These are phyloP conservation scores for Campaea margaritaria DNA, from an alignment of 2,888 invertebrate species.

Conservation along the genomic window DNA sequence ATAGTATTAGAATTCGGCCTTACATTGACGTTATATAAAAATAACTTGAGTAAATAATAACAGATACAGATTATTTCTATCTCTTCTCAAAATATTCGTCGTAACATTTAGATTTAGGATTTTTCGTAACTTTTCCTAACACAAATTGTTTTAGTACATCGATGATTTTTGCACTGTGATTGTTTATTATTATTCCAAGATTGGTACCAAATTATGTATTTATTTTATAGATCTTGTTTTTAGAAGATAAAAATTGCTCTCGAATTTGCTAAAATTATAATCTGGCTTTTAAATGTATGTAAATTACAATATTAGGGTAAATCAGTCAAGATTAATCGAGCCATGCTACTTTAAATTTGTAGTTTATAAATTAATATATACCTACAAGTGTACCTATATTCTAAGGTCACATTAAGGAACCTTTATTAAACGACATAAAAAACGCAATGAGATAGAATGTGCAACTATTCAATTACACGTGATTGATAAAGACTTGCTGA, in stretches of 20 bases:
- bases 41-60: neutral
- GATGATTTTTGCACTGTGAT: slow-evolving; percentile 25
- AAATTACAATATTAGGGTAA: neutral
- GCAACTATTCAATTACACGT: no score
- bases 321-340: neutral
- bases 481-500: no score
- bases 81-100: neutral
- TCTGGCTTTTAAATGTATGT: slow-evolving; percentile 9
- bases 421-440: neutral
- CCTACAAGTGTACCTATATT: neutral
- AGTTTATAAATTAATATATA: neutral
- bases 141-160: slow-evolving; percentile 11
- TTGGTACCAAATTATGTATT: slow-evolving; percentile 21
- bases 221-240: slow-evolving; percentile 10
- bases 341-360: neutral
- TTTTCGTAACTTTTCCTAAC: slow-evolving; percentile 13
- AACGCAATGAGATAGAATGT: no score
- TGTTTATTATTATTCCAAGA: slow-evolving; percentile 17
- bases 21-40: no score
- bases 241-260: slow-evolving; percentile 1
- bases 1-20: no score
- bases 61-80: neutral
- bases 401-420: neutral
- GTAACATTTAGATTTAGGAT: neutral
- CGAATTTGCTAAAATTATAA: slow-evolving; percentile 12